Evolutionary conservation across 2,797 vertebrate species (phyloP).

Genomic region (Macroramphosus scolopax): DNA sequence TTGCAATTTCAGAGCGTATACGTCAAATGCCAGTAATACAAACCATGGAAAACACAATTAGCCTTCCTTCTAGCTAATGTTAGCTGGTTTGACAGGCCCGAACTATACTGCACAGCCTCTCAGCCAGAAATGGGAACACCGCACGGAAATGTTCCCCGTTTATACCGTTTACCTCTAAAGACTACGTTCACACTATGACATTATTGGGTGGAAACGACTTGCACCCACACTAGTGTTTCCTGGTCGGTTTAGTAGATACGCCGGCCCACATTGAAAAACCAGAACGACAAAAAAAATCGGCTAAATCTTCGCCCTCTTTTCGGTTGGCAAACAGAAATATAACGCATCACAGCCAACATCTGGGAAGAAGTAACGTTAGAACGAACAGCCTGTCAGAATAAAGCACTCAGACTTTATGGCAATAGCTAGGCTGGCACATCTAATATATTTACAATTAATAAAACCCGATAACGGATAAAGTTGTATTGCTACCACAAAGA

Average conservation of each 20-base stretch:
- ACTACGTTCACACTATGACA: too few relatives aligned
- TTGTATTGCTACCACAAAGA: too few relatives aligned
- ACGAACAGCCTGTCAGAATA: too few relatives aligned
- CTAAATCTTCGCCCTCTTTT: not conserved
- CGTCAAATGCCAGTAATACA: conserved; percentile 9
- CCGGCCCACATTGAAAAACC: too few relatives aligned
- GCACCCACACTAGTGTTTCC: too few relatives aligned
- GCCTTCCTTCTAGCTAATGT: conserved; percentile 46
- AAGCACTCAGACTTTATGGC: too few relatives aligned
- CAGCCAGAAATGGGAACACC: conserved; percentile 26
- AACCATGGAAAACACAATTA: conserved; percentile 40
- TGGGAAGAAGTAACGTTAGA: not conserved
- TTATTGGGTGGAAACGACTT: too few relatives aligned
- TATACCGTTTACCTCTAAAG: conserved; percentile 8
- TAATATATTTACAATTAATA: too few relatives aligned
- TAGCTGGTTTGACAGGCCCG: conserved; percentile 71
- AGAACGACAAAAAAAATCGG: too few relatives aligned
- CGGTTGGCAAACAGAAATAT: not conserved
- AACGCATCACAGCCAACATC: not conserved
- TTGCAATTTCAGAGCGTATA: conserved; percentile 6
- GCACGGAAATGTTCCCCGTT: conserved; percentile 32
- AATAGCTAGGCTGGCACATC: too few relatives aligned
- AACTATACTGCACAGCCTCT: conserved; percentile 30
- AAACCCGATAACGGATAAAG: too few relatives aligned
- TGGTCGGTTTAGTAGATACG: too few relatives aligned